These are phyloP conservation scores for Drosophila flavopinicola DNA, from an alignment of 2,888 invertebrate species.

Conservation along the genomic window DNA sequence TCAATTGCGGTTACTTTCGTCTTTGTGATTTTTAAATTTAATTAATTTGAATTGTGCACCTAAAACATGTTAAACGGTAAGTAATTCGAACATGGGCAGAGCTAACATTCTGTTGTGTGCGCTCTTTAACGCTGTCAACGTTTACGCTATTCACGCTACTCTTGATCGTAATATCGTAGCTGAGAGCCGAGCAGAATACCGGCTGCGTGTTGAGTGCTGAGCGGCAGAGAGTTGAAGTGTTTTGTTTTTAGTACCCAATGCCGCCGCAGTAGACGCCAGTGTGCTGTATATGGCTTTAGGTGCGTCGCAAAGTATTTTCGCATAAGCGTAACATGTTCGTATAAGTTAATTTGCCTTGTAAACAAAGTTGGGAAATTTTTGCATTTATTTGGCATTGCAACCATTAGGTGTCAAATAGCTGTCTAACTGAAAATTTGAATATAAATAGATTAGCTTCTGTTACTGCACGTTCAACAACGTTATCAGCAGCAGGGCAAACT, in stretches of 20 bases:
- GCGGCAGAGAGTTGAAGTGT: conserved; percentile 19
- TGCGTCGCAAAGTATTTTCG: conserved; percentile 27
- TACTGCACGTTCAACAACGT: conserved; percentile 40
- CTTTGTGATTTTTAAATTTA: background rate
- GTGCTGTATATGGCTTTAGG: conserved; percentile 10
- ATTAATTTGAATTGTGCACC: background rate
- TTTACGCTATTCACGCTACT: conserved; percentile 22
- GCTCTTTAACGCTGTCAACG: conserved; percentile 27
- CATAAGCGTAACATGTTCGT: conserved; percentile 29
- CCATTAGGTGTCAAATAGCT: background rate
- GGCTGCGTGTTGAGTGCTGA: conserved; percentile 6
- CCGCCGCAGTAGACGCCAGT: conserved; percentile 12
- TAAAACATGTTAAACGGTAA: conserved; percentile 9
- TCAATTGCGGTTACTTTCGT: background rate
- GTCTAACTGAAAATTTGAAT: conserved; percentile 1
- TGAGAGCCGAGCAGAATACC: conserved; percentile 18
- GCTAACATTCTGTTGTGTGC: conserved; percentile 14
- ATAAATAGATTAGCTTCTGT: conserved; percentile 23
- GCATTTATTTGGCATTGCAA: background rate
- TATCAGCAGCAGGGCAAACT: conserved; percentile 41
- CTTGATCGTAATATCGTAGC: conserved; percentile 43
- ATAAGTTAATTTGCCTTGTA: conserved; percentile 20
- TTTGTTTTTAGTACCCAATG: conserved; percentile 28
- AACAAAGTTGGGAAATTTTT: conserved; percentile 23
- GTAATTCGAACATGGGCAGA: background rate